Evolutionary conservation across 2,888 invertebrate genomes (phyloP), one percentile per base, ranked within the genome.

Genomic region (Baronia brevicornis): DNA sequence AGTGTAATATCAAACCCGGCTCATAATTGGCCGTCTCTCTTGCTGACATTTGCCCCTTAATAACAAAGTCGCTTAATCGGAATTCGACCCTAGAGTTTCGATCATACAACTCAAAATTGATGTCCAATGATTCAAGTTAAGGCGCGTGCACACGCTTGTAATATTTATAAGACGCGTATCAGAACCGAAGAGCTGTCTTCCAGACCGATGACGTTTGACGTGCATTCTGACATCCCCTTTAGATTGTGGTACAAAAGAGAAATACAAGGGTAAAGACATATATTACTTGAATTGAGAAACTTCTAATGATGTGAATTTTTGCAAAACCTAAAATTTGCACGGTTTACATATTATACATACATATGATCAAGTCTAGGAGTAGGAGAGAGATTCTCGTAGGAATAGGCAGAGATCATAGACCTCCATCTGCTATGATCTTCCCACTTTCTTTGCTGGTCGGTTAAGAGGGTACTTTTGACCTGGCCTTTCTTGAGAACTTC

Each of bases 181-280:
- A 82, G 78, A 78, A 78, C 62, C 75, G 75, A 77, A 78, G 71
- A 73, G 71, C 79, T 51, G 73, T 82, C 79, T 82, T 77, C 70
- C 70, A 72, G 56, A 54, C 72, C 78, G 78, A 80, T 84, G 84
- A 82, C 79, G 82, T 82, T 82, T 82, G 84, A 84, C 74, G 80
- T 71, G 65, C 60, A 67, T 67, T 74, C 80, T 75, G 82, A 80
- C 82, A 61, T 68, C 61, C 68, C 67, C 65, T 60, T 65, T 60
- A 54, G 51, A 40, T 46, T 46, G 41, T 46, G 60, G 61, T 46
- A 10, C 33, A 57, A 60, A 39, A 9, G 9, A 36, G 12, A 30
- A 38, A 21, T 9, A 21, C 8, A 23, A 39, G 33, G 36, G 25
- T n/a, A 26, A 3, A 26, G 15, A 7, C 3, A n/a, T 14, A 26